These are phyloP conservation scores for Matsumyia berberina DNA, from an alignment of 2,888 invertebrate genomes.

Conservation along the genomic window DNA sequence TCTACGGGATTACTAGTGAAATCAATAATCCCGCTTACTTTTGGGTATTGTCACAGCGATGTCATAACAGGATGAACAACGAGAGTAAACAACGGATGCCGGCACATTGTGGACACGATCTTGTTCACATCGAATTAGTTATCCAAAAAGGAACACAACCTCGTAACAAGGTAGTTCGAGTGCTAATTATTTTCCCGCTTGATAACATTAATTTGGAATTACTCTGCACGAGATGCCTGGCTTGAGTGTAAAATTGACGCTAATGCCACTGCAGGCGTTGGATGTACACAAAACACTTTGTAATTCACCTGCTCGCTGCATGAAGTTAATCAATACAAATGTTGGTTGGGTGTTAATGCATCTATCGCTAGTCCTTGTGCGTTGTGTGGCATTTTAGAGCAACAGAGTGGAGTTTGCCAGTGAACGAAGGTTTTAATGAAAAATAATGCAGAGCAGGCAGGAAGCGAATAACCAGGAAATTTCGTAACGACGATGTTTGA, in stretches of 20 bases:
- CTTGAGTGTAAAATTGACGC: slow-evolving; percentile 20
- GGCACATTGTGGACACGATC: not conserved
- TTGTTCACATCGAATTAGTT: slow-evolving; percentile 39
- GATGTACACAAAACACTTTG: not conserved
- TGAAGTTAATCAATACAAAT: slow-evolving; percentile 41
- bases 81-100: slow-evolving; percentile 14
- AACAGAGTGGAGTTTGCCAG: not conserved
- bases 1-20: slow-evolving; percentile 48
- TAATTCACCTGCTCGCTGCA: slow-evolving; percentile 21
- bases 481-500: not conserved
- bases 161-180: slow-evolving; percentile 26
- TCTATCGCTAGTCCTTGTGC: not conserved
- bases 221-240: slow-evolving; percentile 3
- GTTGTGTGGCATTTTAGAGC: not conserved
- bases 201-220: slow-evolving; percentile 30
- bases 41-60: slow-evolving; percentile 17
- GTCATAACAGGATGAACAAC: slow-evolving; percentile 22
- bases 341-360: slow-evolving; percentile 25
- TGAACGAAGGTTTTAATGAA: not conserved
- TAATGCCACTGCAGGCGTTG: slow-evolving; percentile 2
- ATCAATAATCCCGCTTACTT: slow-evolving; percentile 46
- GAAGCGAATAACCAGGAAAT: not conserved
- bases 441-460: not conserved
- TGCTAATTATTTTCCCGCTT: slow-evolving; percentile 57
- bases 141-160: slow-evolving; percentile 25